phyloP scores from a whole-genome alignment of 2,113 vertebrate genomes.

The Setophaga petechia region DNA sequence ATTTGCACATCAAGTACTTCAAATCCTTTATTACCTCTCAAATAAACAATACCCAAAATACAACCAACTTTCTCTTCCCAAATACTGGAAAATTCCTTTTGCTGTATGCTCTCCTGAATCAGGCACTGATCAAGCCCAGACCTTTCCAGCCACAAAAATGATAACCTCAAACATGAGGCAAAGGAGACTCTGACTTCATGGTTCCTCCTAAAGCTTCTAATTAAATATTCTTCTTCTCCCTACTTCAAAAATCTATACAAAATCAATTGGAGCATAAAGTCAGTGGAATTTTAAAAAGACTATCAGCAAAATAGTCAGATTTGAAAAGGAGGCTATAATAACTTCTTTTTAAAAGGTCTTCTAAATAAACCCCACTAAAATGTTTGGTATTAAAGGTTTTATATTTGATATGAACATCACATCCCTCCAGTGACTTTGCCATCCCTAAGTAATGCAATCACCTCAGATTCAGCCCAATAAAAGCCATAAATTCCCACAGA shows the following conservation, averaged over 20 bases:
- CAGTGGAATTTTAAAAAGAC: not conserved
- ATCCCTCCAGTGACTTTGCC: not conserved
- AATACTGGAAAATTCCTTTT: not conserved
- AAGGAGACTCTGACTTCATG: not conserved
- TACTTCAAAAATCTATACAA: constrained; percentile 15
- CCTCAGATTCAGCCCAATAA: not conserved
- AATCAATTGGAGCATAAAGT: not conserved
- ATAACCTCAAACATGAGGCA: not conserved
- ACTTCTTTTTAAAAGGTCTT: not conserved
- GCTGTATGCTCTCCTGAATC: not conserved
- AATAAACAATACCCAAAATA: not conserved
- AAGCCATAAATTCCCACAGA: not conserved
- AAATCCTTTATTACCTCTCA: not conserved
- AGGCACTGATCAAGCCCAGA: not conserved
- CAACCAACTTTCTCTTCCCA: not conserved
- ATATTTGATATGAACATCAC: not conserved
- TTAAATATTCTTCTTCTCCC: not conserved
- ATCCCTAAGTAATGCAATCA: not conserved
- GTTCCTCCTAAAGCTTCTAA: not conserved
- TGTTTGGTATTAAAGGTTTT: not conserved
- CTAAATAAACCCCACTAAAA: not conserved
- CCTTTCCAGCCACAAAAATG: not conserved
- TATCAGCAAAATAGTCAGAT: not conserved
- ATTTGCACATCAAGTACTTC: not conserved
- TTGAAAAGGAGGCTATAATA: not conserved